phyloP scores from a whole-genome alignment of 2,113 vertebrate genomes.

The Gallinago jamesoni region DNA sequence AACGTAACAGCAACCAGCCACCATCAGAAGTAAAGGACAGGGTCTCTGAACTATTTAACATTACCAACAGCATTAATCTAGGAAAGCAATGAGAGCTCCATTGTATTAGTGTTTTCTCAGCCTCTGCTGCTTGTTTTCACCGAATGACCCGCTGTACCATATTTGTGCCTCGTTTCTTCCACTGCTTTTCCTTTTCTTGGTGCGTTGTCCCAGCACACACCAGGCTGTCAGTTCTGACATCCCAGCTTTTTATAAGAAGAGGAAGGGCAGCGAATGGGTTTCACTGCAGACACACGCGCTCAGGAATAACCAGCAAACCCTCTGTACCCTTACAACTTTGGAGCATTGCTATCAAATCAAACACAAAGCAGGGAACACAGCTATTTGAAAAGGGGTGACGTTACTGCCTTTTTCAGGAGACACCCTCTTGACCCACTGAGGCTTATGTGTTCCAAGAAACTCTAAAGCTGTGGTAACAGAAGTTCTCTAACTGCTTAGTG shows the following conservation, averaged over 20 bases:
- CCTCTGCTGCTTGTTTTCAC: background rate
- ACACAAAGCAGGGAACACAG: background rate
- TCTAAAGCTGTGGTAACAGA: background rate
- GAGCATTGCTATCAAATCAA: background rate
- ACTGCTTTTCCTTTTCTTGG: slow-evolving; percentile 1
- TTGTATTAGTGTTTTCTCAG: background rate
- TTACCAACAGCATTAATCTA: background rate
- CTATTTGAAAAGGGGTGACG: background rate
- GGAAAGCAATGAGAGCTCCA: background rate
- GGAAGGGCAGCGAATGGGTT: background rate
- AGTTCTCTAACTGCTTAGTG: background rate
- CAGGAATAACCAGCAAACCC: background rate
- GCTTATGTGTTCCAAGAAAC: background rate
- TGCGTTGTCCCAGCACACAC: background rate
- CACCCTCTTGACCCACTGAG: background rate
- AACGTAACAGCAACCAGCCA: background rate
- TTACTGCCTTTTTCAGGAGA: background rate
- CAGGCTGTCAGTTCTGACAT: slow-evolving; percentile 39
- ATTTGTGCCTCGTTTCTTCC: slow-evolving; percentile 32
- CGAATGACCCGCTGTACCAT: background rate
- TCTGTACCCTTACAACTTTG: background rate
- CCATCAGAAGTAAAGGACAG: background rate
- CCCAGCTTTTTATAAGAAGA: background rate
- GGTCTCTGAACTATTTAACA: background rate
- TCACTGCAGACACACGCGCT: background rate